Evolutionary conservation across 2,797 vertebrate species (phyloP).

Genomic region (Emys orbicularis): DNA sequence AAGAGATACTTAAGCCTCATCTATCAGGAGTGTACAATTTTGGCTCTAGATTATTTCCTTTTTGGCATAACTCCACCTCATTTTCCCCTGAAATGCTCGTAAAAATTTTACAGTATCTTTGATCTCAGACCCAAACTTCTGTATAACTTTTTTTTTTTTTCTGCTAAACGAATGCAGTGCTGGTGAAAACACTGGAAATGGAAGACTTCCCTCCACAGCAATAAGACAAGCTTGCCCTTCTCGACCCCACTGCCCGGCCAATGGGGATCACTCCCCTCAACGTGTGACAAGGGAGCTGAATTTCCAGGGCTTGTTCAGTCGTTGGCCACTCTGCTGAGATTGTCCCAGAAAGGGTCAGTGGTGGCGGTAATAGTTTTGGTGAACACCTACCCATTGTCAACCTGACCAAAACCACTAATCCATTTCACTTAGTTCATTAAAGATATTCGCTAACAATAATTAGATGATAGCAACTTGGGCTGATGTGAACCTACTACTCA

Average conservation of each 20-base stretch:
- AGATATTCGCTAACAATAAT: background rate
- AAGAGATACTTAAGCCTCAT: background rate
- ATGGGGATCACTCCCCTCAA: background rate
- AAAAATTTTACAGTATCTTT: background rate
- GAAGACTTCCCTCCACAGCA: background rate
- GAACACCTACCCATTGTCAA: background rate
- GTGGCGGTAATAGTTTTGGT: background rate
- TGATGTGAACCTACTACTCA: background rate
- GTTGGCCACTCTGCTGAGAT: background rate
- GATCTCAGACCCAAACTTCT: background rate
- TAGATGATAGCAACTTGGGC: background rate
- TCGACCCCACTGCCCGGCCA: background rate
- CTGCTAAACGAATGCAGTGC: too few species aligned
- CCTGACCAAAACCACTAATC: background rate
- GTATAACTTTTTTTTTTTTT: background rate
- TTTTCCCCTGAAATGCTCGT: background rate
- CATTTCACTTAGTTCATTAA: too few species aligned
- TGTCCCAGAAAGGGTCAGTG: background rate
- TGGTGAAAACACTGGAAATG: background rate
- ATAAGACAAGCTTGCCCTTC: background rate
- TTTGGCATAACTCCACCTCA: accelerated
- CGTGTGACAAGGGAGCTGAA: background rate
- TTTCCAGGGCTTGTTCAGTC: background rate
- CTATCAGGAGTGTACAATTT: background rate
- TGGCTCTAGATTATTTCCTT: background rate